These are phyloP conservation scores for Anastatus disparis DNA, from an alignment of 1,140 invertebrate species.

Conservation along the genomic window DNA sequence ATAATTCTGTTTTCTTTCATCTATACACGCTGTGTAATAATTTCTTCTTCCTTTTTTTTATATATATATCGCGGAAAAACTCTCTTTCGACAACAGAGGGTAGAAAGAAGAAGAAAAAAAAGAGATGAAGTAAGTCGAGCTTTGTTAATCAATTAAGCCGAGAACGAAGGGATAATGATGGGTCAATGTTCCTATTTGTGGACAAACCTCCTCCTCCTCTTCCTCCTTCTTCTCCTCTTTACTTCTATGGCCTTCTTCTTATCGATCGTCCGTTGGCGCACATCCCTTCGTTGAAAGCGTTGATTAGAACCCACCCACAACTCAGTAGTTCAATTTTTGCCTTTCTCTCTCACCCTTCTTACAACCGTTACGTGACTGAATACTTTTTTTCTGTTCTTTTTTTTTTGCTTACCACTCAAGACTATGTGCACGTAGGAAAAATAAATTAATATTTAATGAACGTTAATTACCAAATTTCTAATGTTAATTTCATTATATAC, in stretches of 20 bases:
- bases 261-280: conserved; percentile 42
- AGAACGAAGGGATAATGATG: conserved; percentile 37
- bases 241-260: conserved; percentile 27
- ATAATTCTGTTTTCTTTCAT: too few species aligned
- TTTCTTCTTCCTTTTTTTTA: too few species aligned
- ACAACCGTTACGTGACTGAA: conserved; percentile 35
- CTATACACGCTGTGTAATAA: too few species aligned
- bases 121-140: conserved; percentile 25
- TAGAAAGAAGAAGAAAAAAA: too few species aligned
- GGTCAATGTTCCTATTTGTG: conserved; percentile 43
- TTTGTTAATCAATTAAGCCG: conserved; percentile 41
- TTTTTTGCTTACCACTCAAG: too few species aligned
- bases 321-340: conserved; percentile 31
- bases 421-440: too few species aligned
- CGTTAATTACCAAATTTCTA: conserved; percentile 20
- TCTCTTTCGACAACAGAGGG: too few species aligned
- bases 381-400: too few species aligned
- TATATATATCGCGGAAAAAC: too few species aligned
- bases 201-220: too few species aligned
- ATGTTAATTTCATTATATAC: conserved; percentile 11
- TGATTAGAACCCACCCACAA: conserved; percentile 37
- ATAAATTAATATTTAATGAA: conserved; percentile 19
- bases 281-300: conserved; percentile 32
- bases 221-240: too few species aligned
- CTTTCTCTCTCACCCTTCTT: conserved; percentile 34